A percentile compares a stretch with the other conserved stretches of the same genome.
Conservation (phyloP, 2,113 vertebrate species). For the Spea multiplicata region DNA sequence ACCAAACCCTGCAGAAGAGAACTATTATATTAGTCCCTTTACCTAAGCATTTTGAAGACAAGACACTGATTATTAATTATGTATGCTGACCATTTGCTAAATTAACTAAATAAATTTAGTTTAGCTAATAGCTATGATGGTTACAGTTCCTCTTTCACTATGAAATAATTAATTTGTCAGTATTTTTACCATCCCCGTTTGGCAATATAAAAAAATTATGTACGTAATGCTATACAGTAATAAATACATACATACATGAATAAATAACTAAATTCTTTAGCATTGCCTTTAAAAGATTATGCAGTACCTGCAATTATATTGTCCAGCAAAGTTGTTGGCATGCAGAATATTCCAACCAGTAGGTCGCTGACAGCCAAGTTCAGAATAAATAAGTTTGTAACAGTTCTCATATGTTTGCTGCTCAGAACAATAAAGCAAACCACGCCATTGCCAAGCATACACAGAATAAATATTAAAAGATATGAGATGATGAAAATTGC, state of each 20-base stretch:
- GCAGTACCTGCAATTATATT: constrained; percentile 87
- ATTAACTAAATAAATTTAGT: too few relatives aligned
- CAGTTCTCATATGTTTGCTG: constrained; percentile 82
- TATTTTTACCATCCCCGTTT: too few relatives aligned
- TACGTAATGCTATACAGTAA: neutral
- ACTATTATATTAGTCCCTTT: too few relatives aligned
- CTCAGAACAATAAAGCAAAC: constrained; percentile 83
- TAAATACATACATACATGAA: neutral
- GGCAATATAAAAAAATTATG: too few relatives aligned
- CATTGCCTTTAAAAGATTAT: neutral
- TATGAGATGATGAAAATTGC: constrained; percentile 86
- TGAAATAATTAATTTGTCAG: too few relatives aligned
- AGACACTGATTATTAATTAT: too few relatives aligned
- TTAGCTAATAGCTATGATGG: too few relatives aligned
- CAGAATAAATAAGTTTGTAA: constrained; percentile 91
- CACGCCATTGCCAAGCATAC: constrained; percentile 84
- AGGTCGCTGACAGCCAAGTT: constrained; percentile 90
- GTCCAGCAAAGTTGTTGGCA: constrained; percentile 92
- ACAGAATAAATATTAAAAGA: constrained; percentile 88
- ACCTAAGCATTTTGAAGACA: too few relatives aligned
- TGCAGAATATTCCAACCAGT: constrained; percentile 93
- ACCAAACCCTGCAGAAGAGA: too few relatives aligned
- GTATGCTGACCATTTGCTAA: too few relatives aligned
- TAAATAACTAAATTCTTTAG: too few relatives aligned
- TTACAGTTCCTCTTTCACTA: too few relatives aligned